Evolutionary conservation across 2,113 vertebrate genomes (phyloP).

Genomic region (Notechis scutatus): DNA sequence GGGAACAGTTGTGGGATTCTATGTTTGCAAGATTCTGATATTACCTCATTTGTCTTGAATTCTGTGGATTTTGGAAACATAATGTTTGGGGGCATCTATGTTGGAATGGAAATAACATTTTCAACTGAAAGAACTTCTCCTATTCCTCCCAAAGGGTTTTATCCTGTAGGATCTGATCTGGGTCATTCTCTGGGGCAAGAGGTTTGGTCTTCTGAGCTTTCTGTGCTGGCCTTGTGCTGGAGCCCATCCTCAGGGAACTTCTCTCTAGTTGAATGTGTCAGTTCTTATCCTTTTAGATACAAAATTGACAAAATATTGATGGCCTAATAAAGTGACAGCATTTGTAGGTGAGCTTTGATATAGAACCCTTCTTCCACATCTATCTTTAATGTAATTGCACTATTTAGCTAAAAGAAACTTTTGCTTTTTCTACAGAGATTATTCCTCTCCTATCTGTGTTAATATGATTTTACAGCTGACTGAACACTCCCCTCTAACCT

Average conservation of each 20-base stretch:
- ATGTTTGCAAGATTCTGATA: background rate
- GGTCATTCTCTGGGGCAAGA: background rate
- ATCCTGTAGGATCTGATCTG: background rate
- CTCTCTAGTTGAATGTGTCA: too few species aligned
- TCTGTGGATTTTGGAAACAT: background rate
- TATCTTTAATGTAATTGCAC: constrained; percentile 45
- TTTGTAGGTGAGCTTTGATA: constrained; percentile 24
- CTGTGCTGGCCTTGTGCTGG: too few species aligned
- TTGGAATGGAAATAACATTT: background rate
- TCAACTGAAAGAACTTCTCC: background rate
- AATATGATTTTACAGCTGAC: constrained; percentile 76
- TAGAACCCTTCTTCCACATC: constrained; percentile 19
- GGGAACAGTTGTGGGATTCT: background rate
- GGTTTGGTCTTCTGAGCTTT: too few species aligned
- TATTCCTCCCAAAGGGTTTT: background rate
- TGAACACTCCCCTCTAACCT: constrained; percentile 79
- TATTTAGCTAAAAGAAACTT: constrained; percentile 45
- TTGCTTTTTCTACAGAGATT: constrained; percentile 50
- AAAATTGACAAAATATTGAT: constrained; percentile 16
- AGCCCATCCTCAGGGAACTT: too few species aligned
- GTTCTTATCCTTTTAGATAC: background rate
- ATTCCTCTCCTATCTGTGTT: constrained; percentile 63
- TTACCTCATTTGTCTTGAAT: background rate
- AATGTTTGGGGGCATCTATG: background rate
- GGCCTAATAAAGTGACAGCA: constrained; percentile 33